A percentile compares a stretch with the other conserved stretches of the same genome.
Conservation (phyloP, 2,113 vertebrate species). For the Nymphicus hollandicus region DNA sequence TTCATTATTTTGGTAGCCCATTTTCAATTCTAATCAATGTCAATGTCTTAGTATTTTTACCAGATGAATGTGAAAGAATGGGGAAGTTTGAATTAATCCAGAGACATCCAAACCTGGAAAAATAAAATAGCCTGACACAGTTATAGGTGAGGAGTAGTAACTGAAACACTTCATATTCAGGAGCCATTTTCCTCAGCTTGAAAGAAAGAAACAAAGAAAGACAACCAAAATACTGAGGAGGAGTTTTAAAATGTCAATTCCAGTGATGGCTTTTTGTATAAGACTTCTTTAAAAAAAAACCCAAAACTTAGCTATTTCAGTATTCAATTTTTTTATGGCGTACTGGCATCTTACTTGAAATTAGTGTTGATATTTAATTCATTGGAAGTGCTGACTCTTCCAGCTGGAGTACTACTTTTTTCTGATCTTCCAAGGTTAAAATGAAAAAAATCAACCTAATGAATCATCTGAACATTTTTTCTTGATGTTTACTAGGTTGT, state of each 20-base stretch:
- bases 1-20: neutral
- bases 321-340: neutral
- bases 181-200: neutral
- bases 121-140: neutral
- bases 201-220: neutral
- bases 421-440: neutral
- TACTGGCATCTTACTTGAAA: neutral
- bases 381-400: neutral
- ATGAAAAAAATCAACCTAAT: neutral
- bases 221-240: neutral
- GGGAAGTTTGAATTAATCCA: neutral
- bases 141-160: neutral
- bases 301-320: neutral
- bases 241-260: neutral
- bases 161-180: neutral
- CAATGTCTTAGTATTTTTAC: neutral
- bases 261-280: fast-evolving
- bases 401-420: neutral
- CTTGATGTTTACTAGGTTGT: neutral
- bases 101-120: neutral
- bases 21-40: neutral
- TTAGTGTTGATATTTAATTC: neutral
- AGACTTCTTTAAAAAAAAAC: neutral
- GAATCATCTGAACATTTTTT: neutral
- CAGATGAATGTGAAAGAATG: fast-evolving